These are phyloP conservation scores for Sebastolobus alascanus DNA, from an alignment of 2,797 vertebrate genomes.

Conservation along the genomic window DNA sequence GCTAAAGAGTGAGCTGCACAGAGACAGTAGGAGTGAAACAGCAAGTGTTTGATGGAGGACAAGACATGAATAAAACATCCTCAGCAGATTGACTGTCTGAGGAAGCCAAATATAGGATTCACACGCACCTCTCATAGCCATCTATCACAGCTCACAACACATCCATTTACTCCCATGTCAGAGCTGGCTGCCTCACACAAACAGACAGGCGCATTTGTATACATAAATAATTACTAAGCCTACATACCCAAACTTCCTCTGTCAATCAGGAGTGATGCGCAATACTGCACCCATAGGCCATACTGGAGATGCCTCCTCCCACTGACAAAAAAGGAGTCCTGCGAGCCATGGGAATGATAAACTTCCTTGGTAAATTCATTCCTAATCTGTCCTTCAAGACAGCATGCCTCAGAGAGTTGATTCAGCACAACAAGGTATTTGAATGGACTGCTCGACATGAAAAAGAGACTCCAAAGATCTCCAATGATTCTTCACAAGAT, in stretches of 20 bases:
- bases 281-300: neutral
- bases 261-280: slow-evolving; percentile 23
- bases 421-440: neutral
- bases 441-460: neutral
- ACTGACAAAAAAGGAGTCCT: neutral
- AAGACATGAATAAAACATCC: slow-evolving; percentile 66
- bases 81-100: slow-evolving; percentile 59
- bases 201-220: slow-evolving; percentile 69
- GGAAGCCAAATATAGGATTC: slow-evolving; percentile 51
- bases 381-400: neutral
- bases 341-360: neutral
- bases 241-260: slow-evolving; percentile 28
- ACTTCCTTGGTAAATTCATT: neutral
- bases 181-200: slow-evolving; percentile 52
- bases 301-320: neutral
- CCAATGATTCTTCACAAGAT: neutral
- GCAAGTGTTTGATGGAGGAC: slow-evolving; percentile 38
- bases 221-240: slow-evolving; percentile 67
- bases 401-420: neutral
- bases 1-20: slow-evolving; percentile 21
- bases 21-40: slow-evolving; percentile 30
- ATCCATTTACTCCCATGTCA: slow-evolving; percentile 63
- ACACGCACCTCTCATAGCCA: slow-evolving; percentile 55
- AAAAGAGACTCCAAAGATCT: neutral
- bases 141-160: slow-evolving; percentile 58